Evolutionary conservation across 2,888 invertebrate species (phyloP).

Genomic region (Drosophila parthenogenetica): DNA sequence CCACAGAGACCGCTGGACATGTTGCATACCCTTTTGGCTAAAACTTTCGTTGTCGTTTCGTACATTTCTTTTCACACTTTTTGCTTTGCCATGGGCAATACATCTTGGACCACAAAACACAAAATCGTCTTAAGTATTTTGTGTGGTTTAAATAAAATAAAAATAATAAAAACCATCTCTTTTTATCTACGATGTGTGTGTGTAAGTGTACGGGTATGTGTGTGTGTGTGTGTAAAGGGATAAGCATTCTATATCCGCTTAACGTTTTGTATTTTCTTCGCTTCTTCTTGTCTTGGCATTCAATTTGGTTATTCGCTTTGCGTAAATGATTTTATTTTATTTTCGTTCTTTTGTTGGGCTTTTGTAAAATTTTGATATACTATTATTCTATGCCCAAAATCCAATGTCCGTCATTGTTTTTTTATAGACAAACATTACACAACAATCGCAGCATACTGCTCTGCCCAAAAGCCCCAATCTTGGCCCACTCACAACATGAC

Average conservation of each 20-base stretch:
- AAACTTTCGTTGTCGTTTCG: slow-evolving; percentile 62
- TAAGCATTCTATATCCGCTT: slow-evolving; percentile 78
- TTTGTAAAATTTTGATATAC: slow-evolving; percentile 74
- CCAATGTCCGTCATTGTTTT: slow-evolving; percentile 78
- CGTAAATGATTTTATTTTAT: slow-evolving; percentile 76
- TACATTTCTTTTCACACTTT: slow-evolving; percentile 73
- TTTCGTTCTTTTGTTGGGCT: slow-evolving; percentile 45
- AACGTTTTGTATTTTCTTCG: slow-evolving; percentile 65
- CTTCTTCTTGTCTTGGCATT: slow-evolving; percentile 64
- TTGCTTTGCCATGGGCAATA: slow-evolving; percentile 73
- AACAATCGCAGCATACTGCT: slow-evolving; percentile 32
- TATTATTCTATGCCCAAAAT: slow-evolving; percentile 74
- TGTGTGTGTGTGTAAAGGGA: slow-evolving; percentile 65
- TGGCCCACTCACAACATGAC: slow-evolving; percentile 56
- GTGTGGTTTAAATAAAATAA: slow-evolving; percentile 80
- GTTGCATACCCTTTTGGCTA: slow-evolving; percentile 71
- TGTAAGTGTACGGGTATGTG: slow-evolving; percentile 34
- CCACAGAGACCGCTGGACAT: slow-evolving; percentile 75
- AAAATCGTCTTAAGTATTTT: slow-evolving; percentile 82
- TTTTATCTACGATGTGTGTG: slow-evolving; percentile 8
- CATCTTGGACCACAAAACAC: slow-evolving; percentile 79
- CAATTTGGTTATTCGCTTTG: slow-evolving; percentile 68
- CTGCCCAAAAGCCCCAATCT: slow-evolving; percentile 2
- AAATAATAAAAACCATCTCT: slow-evolving; percentile 69
- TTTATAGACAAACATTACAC: slow-evolving; percentile 62